Conservation (phyloP, 2,797 vertebrate species). For the Gephyroberyx darwinii region DNA sequence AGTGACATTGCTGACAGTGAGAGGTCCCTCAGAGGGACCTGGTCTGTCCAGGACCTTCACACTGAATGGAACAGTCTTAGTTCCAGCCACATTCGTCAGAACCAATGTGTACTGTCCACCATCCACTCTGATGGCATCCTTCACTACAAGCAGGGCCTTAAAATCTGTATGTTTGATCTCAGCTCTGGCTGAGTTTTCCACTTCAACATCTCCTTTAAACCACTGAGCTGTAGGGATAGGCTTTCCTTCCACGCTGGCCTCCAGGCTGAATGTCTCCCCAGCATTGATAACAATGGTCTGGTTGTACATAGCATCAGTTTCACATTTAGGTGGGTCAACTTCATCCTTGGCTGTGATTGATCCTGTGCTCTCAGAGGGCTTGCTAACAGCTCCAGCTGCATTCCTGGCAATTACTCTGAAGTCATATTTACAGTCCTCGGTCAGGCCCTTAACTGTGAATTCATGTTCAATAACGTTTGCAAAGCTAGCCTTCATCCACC, state of each 20-base stretch:
- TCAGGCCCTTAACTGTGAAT: constrained; percentile 93
- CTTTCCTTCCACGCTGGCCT: constrained; percentile 93
- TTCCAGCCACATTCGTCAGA: constrained; percentile 95
- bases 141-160: constrained; percentile 91
- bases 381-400: constrained; percentile 93
- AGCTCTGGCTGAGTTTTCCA: constrained; percentile 93
- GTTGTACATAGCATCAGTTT: constrained; percentile 93
- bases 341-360: constrained; percentile 96
- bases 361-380: constrained; percentile 95
- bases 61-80: constrained; percentile 89
- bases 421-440: constrained; percentile 94
- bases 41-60: constrained; percentile 98
- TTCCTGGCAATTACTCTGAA: constrained; percentile 98
- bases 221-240: constrained; percentile 94
- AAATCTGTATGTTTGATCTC: constrained; percentile 96
- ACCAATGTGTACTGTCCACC: constrained; percentile 95
- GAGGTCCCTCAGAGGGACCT: constrained; percentile 93
- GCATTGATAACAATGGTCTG: constrained; percentile 93
- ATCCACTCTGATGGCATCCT: constrained; percentile 96
- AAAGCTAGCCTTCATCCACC: constrained; percentile 99
- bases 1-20: constrained; percentile 94
- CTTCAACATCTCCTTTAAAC: constrained; percentile 93
- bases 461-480: constrained; percentile 92
- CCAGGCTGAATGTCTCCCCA: constrained; percentile 93
- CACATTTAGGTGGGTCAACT: constrained; percentile 93